These are phyloP conservation scores for Lithobates sylvaticus DNA, from an alignment of 2,797 vertebrate genomes.

Conservation along the genomic window DNA sequence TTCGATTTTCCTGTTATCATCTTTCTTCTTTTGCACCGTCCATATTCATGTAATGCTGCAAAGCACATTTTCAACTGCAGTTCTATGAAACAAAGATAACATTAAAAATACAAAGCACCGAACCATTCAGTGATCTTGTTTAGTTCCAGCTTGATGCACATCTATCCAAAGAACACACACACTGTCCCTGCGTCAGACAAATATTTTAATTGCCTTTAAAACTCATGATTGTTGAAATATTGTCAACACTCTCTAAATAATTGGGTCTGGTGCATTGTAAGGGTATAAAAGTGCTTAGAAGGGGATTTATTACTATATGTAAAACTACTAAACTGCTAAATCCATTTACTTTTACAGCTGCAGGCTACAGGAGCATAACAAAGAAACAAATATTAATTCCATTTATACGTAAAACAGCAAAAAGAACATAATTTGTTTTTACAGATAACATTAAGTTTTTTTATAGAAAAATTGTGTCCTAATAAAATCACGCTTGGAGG, in stretches of 20 bases:
- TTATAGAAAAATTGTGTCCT: background rate
- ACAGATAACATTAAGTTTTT: slow-evolving; percentile 6
- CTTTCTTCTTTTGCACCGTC: no score
- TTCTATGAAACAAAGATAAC: no score
- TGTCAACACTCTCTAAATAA: slow-evolving; percentile 10
- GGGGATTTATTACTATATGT: slow-evolving; percentile 15
- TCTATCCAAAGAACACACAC: background rate
- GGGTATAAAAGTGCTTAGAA: slow-evolving; percentile 39
- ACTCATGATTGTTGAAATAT: background rate
- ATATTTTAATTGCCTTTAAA: slow-evolving; percentile 2
- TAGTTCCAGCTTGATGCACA: background rate
- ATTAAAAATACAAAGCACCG: no score
- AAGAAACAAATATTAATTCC: slow-evolving; percentile 32
- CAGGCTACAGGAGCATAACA: background rate
- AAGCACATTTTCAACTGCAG: no score
- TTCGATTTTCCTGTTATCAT: no score
- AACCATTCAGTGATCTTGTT: no score
- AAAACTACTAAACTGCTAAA: slow-evolving; percentile 43
- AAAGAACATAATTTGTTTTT: slow-evolving; percentile 32
- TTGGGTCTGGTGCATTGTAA: slow-evolving; percentile 22
- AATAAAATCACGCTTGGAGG: slow-evolving; percentile 4
- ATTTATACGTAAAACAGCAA: slow-evolving; percentile 18
- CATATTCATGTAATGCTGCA: no score
- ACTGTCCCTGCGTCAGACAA: background rate
- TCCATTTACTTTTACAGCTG: slow-evolving; percentile 35